Base-by-base conservation (phyloP, 2,888 invertebrate genomes). In the Chaetogeoica ovagalla region DNA sequence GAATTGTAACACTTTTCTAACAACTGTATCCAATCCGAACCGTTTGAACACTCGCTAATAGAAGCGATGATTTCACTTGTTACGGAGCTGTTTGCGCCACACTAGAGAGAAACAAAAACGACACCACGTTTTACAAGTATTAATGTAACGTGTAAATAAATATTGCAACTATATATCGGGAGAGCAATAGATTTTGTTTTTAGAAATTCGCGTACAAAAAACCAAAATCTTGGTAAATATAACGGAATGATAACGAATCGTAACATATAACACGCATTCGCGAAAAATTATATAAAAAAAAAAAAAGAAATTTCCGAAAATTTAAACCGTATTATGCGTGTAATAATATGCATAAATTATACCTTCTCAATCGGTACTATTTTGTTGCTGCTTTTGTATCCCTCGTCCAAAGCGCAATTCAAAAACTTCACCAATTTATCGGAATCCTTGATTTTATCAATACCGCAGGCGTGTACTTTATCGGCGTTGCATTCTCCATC, bases 401-500 rank as follows among this genome's bases (percentile, higher is more conserved):
- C 77, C 21, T 70, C 62, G 0, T 13, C 17, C 21, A 77, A 52
- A 15, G 79, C n/a, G 23, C 79, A 79, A 19, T 23, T 63, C 15
- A 79, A 19, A 55, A 79, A 79, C 4, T 65, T 57, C 6, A 71
- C 8, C 15, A 70, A 11, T 8, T 55, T 52, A 37, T 37, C 55
- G 15, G 15, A 17, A 0, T 79, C 63, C 7, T 21, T 60, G 37
- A 77, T 77, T 21, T 77, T 39, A n/a, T 48, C 13, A 43, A 79
- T 79, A 43, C 17, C 65, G 52, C 79, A 79, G 39, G 79, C 71
- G 15, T 79, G 79, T 30, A 79, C 30, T 57, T 5, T 57, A 55
- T 79, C 79, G 39, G 63, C 70, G 15, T 15, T 17, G 55, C 79
- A 79, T 63, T 79, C 70, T 13, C 11, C n/a, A 0, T 5, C 6